These are phyloP conservation scores for Astreopora myriophthalma DNA, from an alignment of 64 coral and sea anemone genomes.

Conservation along the genomic window DNA sequence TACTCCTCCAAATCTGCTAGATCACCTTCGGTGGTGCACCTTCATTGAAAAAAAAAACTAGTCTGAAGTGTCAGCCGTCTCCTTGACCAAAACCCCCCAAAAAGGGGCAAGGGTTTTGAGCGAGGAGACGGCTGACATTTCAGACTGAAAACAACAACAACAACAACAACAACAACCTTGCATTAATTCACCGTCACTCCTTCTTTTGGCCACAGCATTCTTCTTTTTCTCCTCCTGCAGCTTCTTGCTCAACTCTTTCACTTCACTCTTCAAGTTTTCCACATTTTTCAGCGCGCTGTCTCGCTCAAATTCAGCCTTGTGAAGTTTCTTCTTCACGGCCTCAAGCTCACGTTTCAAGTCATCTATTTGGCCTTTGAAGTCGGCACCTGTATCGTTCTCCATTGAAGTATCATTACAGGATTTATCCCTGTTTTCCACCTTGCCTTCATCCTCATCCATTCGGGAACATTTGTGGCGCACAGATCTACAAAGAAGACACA, in stretches of 20 bases:
- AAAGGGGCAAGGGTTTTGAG: too few species aligned
- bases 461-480: not conserved
- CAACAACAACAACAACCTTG: too few species aligned
- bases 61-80: too few species aligned
- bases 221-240: conserved; percentile 72
- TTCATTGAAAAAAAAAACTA: too few species aligned
- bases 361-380: conserved; percentile 40
- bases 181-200: not conserved
- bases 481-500: conserved; percentile 45
- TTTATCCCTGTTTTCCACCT: not conserved
- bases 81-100: too few species aligned
- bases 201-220: conserved; percentile 7
- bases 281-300: conserved; percentile 74
- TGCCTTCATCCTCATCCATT: conserved; percentile 1
- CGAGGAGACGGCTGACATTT: too few species aligned
- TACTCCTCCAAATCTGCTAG: too few species aligned
- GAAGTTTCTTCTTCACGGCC: conserved; percentile 64
- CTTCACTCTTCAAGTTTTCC: conserved; percentile 63
- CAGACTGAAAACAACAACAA: too few species aligned
- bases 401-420: not conserved
- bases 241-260: conserved; percentile 75
- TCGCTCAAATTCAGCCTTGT: conserved; percentile 84
- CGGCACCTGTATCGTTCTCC: conserved; percentile 6
- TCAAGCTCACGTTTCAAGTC: conserved; percentile 51
- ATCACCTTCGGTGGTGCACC: too few species aligned